Conservation (phyloP, 2,797 vertebrate genomes). For the Pseudochirops corinnae region DNA sequence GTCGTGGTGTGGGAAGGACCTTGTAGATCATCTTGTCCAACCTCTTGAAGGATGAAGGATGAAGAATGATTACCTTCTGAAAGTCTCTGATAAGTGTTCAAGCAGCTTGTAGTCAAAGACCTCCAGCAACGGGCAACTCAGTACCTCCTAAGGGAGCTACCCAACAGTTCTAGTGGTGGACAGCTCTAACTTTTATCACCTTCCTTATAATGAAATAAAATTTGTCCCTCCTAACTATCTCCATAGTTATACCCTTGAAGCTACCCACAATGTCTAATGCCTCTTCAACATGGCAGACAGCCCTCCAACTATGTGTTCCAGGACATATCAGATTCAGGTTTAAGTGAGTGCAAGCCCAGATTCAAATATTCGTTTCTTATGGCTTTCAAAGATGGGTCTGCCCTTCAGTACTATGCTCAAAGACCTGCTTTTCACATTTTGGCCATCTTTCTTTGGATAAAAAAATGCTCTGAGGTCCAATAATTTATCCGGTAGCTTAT, state of each 20-base stretch:
- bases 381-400: neutral
- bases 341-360: neutral
- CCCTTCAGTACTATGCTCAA: neutral
- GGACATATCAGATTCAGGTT: neutral
- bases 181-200: neutral
- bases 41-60: neutral
- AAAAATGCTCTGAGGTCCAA: slow-evolving; percentile 59
- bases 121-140: neutral
- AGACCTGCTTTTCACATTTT: neutral
- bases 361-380: neutral
- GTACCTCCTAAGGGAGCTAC: neutral
- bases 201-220: neutral
- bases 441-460: slow-evolving; percentile 45
- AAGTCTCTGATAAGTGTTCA: neutral
- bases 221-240: neutral
- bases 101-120: neutral
- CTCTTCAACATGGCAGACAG: neutral
- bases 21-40: neutral
- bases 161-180: neutral
- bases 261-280: neutral
- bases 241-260: neutral
- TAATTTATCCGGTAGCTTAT: slow-evolving; percentile 64
- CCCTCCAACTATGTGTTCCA: neutral
- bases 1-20: neutral
- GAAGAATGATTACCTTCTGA: neutral